A percentile compares a stretch with the other conserved stretches of the same genome.
phyloP scores from a whole-genome alignment of 2,113 vertebrate species.

The Sus scrofa region T2T-Sscrofa CM000812.6:229341001-229341500 shows the following conservation, averaged over 20 bases:
- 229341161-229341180: background rate
- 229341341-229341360: background rate
- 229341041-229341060: background rate
- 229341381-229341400: background rate
- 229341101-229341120: background rate
- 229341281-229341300: background rate
- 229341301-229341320: background rate
- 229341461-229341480: background rate
- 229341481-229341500: background rate
- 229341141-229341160: background rate
- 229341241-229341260: background rate
- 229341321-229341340: background rate
- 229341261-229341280: background rate
- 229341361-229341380: background rate
- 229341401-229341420: background rate
- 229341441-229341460: background rate
- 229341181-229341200: background rate
- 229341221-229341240: background rate
- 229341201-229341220: background rate
- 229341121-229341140: background rate
- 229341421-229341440: background rate
- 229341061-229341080: background rate
- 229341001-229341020: background rate
- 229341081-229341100: background rate
- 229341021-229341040: background rate